Base-by-base conservation (phyloP, 2,797 vertebrate genomes). In the Thunnus albacares region DNA sequence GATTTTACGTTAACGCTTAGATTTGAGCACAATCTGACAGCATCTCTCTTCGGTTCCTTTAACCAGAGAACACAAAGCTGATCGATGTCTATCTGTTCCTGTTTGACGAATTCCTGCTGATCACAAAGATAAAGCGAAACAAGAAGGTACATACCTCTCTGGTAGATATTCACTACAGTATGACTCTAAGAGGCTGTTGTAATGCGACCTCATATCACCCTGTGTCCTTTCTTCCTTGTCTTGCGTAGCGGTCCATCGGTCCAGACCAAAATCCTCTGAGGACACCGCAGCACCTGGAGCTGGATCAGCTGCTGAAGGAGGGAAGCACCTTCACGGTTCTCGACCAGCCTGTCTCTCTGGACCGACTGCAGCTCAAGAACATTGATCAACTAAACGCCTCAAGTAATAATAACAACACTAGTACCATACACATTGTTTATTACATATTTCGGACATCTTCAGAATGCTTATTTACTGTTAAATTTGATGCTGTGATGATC, bases 51-150 rank as follows among this genome's bases (percentile, higher is more conserved):
- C 45, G 55, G 8, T 61, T 86, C 28, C 26, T 70, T 45, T 33
- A 33, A 7, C 69, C 88, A 96, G 95, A 94, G 77, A 97, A 96
- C 71, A 90, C 96, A n/a, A 97, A 97, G 93, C 92, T 96, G 82
- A 89, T 96, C 6, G 96, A 97, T 0, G 95, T 96, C 66, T 97
- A 96, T 78, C 84, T 99, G 75, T 98, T 99, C 91, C 95, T 99
- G 80, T 99, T 98, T 5, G 92, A 97, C 24, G 97, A 98, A 93
- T 97, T 99, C 89, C 93, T 99, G 74, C 93, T 98, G 79, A 96
- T 98, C 90, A 98, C 96, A 26, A 98, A 97, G 96, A 95, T 95
- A 38, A 98, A 98, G 92, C 92, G 91, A 60, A 97, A 90, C 93
- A 98, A 97, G 95, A 98, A 98, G 96, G 97, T 98, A 28, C 0